Conservation (phyloP, 2,888 invertebrate genomes). For the Morpho helenor region DNA sequence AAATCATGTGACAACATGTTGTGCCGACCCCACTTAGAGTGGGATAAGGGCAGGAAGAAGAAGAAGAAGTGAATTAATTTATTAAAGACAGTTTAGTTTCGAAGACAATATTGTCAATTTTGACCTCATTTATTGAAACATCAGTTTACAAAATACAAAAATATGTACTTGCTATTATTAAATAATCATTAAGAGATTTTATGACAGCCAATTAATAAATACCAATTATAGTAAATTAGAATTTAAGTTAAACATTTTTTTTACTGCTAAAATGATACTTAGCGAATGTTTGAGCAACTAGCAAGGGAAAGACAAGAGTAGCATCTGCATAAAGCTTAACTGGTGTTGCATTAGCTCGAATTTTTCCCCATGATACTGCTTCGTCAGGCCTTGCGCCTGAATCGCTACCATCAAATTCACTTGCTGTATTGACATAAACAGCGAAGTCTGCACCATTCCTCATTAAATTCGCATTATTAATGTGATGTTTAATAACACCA, state of each 20-base stretch:
- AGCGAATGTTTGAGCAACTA: slow-evolving; percentile 98
- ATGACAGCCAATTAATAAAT: too few species aligned
- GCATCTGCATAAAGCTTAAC: slow-evolving; percentile 98
- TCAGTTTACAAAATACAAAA: too few species aligned
- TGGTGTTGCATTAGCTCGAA: slow-evolving; percentile 90
- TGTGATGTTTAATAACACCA: slow-evolving; percentile 98
- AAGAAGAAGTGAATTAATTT: too few species aligned
- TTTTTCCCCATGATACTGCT: slow-evolving; percentile 99
- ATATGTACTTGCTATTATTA: too few species aligned
- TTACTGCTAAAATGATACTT: slow-evolving; percentile 79
- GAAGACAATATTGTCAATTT: too few species aligned
- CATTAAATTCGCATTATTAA: slow-evolving; percentile 99
- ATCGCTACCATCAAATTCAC: slow-evolving; percentile 98
- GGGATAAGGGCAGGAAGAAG: too few species aligned
- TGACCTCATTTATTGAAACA: too few species aligned
- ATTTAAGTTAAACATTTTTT: slow-evolving; percentile 57
- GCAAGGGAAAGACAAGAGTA: slow-evolving; percentile 93
- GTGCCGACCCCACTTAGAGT: too few species aligned
- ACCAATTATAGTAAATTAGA: too few species aligned
- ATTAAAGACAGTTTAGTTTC: too few species aligned
- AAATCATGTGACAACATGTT: too few species aligned
- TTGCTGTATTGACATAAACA: slow-evolving; percentile 96
- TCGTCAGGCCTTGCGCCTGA: slow-evolving; percentile 99
- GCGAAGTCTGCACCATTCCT: slow-evolving; percentile 98
- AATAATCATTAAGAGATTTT: too few species aligned